Conservation (phyloP, 2,113 vertebrate species). For the Colinus virginianus region DNA sequence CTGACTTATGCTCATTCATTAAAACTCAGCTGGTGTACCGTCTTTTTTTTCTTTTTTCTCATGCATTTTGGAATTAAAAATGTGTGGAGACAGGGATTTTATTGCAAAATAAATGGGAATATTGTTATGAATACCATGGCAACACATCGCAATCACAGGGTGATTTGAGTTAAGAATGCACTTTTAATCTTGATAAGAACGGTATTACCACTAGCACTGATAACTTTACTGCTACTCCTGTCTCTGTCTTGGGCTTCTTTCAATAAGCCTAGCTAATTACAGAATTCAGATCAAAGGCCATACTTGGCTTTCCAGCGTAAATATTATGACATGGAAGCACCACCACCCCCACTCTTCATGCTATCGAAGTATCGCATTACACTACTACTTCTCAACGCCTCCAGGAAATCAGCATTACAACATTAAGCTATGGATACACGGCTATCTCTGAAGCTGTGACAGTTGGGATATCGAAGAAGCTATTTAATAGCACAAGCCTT, state of each 20-base stretch:
- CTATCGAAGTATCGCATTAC: neutral
- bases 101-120: neutral
- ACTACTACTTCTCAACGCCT: constrained; percentile 2
- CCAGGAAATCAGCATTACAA: constrained; percentile 6
- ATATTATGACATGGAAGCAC: constrained; percentile 53
- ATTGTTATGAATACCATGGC: neutral
- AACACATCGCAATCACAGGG: neutral
- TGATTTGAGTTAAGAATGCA: neutral
- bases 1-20: neutral
- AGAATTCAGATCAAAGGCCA: constrained; percentile 54
- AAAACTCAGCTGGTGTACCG: neutral
- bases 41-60: neutral
- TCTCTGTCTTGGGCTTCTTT: neutral
- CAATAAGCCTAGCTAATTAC: neutral
- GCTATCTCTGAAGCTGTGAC: neutral
- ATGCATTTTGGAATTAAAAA: neutral
- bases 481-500: neutral
- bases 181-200: neutral
- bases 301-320: constrained; percentile 21
- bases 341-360: neutral
- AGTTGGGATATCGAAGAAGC: neutral
- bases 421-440: neutral
- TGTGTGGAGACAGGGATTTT: neutral
- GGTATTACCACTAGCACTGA: neutral
- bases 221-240: neutral